A percentile compares a stretch with the other conserved stretches of the same genome.
Evolutionary conservation across 2,113 vertebrate genomes (phyloP).

Genomic region (Trichechus manatus): DNA sequence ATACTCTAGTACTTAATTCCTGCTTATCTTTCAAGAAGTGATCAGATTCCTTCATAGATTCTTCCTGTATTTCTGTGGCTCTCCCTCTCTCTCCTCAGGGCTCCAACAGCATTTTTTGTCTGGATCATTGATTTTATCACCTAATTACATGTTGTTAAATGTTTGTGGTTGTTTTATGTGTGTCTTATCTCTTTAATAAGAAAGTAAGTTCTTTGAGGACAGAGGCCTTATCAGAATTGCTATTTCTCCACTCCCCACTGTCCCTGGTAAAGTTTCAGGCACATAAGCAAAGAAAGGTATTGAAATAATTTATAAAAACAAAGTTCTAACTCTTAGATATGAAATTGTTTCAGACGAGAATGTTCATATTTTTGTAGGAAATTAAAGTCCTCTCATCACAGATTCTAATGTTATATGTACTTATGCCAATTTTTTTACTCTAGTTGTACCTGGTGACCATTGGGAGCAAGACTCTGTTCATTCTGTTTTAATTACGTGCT

Average conservation of each 20-base stretch:
- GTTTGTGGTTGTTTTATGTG: not conserved
- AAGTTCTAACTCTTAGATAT: conserved; percentile 10
- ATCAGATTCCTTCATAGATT: not conserved
- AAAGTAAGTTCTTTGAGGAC: conserved; percentile 8
- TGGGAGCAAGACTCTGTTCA: not conserved
- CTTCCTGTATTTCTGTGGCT: not conserved
- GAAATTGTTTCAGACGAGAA: conserved; percentile 41
- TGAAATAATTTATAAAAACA: not conserved
- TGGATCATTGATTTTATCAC: not conserved
- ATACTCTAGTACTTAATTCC: not conserved
- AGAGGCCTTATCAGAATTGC: not conserved
- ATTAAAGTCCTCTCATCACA: not conserved
- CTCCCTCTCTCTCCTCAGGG: not conserved
- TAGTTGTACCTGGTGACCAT: not conserved
- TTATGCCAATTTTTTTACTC: conserved; percentile 16
- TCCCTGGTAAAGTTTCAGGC: not conserved
- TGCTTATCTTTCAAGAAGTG: not conserved
- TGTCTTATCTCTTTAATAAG: conserved; percentile 44
- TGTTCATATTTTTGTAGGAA: conserved; percentile 16
- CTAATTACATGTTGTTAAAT: not conserved
- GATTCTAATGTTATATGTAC: not conserved
- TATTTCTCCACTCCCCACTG: not conserved
- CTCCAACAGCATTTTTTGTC: not conserved
- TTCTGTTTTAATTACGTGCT: conserved; percentile 12
- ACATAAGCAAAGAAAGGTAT: not conserved